Evolutionary conservation across 2,797 vertebrate species (phyloP), one percentile per base, ranked within the genome.

Genomic region (Microctenopoma lineatum): DNA sequence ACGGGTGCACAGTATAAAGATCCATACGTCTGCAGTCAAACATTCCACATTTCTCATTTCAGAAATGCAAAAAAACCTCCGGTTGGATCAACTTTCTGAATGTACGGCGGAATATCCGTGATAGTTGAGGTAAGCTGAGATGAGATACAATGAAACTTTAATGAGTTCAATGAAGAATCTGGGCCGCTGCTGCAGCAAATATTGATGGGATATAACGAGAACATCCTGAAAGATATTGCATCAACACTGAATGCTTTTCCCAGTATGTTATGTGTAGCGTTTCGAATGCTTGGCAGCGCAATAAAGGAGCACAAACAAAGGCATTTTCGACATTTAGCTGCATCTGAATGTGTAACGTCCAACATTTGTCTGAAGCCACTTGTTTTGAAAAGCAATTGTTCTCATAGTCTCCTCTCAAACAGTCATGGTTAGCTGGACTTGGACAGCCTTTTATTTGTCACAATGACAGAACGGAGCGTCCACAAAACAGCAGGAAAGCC

Each of bases 381-480:
- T 36, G 53, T 74, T 75, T 44, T 72, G 63, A 71, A 77, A 73
- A 72, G 59, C 38, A 21, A 66, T 67, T 74, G 73, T 75, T 83
- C 79, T 73, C 59, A 48, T 42, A 51, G 66, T 57, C 44, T 68
- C 69, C 72, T 70, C 59, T 72, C 70, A 77, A 64, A 78, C 80
- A 73, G 79, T 70, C 84, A 81, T 70, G 77, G 72, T 80, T 81
- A 81, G 79, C 76, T 75, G 70, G 78, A 62, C 77, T 76, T 66
- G 74, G 81, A 75, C 84, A 71, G 77, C 63, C 61, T 70, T 72
- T 82, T 21, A 81, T 89, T 73, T 82, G 83, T 89, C 80, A 86
- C 60, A 74, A 62, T 83, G 87, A 90, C 82, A 81, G 61, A 81
- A 68, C 62, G 55, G 54, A n/a, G 58, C 66, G 79, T 86, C 73